Base-by-base conservation (phyloP, 2,888 invertebrate species). In the Netelia virgata region DNA sequence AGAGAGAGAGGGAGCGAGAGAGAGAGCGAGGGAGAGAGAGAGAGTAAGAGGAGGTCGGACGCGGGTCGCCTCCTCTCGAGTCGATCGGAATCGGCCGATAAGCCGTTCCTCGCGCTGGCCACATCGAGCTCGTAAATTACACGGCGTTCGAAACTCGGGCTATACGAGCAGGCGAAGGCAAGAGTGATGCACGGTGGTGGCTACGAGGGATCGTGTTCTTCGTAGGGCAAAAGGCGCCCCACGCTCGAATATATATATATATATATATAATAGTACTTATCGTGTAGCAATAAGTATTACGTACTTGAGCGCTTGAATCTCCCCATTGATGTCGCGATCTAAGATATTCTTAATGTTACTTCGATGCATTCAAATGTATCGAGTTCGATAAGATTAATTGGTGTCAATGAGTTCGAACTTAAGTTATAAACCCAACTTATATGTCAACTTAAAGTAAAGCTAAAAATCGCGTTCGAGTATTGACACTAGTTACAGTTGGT, bases 81-180 rank as follows among this genome's bases (percentile, higher is more conserved):
- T 70, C 87, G 90, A 90, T 90, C 90, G 88, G 90, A 89, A 90
- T 90, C 90, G 87, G 73, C 79, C 87, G 90, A 90, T 90, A 90
- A 88, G 87, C 82, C 82, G 78, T 69, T 82, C 82, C 78, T 82
- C 82, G 82, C 78, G 80, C 78, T 78, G 82, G 82, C 78, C 75
- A 75, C 75, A 82, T 85, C 79, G 84, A 85, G 84, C 84, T 85
- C 84, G 84, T 85, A 84, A 84, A 84, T 84, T 84, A 82, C 84
- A 82, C 78, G 82, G 47, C 74, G 82, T 75, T 84, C 84, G 78
- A 84, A 76, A 70, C 68, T 55, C 68, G 73, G 80, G 68, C 72
- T 81, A 23, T 75, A 57, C 63, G 69, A 41, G 41, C 43, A 83
- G 72, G 73, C 68, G 61, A 69, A 80, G 80, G 72, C 43, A 80